Conservation (phyloP, 2,888 invertebrate genomes). For the Apantesis nais region DNA sequence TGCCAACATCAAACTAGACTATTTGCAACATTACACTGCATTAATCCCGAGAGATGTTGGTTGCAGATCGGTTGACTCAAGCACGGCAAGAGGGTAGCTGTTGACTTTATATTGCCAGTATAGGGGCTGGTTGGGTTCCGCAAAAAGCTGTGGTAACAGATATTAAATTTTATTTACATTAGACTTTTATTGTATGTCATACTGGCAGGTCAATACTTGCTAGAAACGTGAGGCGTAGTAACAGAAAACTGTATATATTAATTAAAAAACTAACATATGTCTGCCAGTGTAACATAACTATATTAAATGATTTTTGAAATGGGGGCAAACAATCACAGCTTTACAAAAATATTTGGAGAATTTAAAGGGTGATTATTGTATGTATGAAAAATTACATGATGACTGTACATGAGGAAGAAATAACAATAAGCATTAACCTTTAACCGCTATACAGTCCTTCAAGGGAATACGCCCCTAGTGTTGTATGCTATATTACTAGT, state of each 20-base stretch:
- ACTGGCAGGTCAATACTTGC: background rate
- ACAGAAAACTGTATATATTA: background rate
- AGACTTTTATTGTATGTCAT: conserved; percentile 10
- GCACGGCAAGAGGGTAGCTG: conserved; percentile 71
- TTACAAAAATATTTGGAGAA: background rate
- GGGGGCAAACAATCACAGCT: background rate
- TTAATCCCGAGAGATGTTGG: conserved; percentile 53
- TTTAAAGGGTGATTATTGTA: background rate
- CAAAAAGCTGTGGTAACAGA: conserved; percentile 70
- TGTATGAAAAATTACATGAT: background rate
- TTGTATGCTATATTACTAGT: too few relatives aligned
- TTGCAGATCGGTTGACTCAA: conserved; percentile 50
- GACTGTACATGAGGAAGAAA: background rate
- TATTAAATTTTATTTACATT: conserved; percentile 35
- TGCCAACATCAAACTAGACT: conserved; percentile 57
- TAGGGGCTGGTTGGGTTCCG: conserved; percentile 61
- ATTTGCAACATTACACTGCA: conserved; percentile 30
- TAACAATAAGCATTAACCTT: background rate
- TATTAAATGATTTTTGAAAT: background rate
- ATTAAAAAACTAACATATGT: background rate
- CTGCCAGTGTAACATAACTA: conserved; percentile 7
- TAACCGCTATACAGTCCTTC: too few relatives aligned
- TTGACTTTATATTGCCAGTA: conserved; percentile 68
- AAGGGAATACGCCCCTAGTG: too few relatives aligned
- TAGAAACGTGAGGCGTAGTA: background rate